Evolutionary conservation across 2,797 vertebrate genomes (phyloP).

Genomic region (Megalops cyprinoides): DNA sequence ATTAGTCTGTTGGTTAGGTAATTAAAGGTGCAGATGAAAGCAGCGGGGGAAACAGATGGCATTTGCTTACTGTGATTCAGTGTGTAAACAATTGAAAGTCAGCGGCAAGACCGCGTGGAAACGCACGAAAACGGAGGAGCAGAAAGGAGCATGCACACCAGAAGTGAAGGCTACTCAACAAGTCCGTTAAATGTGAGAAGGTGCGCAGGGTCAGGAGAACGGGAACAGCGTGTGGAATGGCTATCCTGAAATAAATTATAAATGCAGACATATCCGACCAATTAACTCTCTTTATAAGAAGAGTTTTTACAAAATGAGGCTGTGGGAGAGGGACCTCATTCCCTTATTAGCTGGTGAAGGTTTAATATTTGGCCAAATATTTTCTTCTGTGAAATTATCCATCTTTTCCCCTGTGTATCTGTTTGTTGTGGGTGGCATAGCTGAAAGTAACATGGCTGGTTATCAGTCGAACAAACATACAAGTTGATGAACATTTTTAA

Average conservation of each 20-base stretch:
- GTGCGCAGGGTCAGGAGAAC: constrained; percentile 29
- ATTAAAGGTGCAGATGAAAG: constrained; percentile 96
- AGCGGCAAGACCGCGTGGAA: constrained; percentile 71
- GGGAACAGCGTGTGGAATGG: constrained; percentile 16
- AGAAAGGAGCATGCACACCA: constrained; percentile 65
- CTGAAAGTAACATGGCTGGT: constrained; percentile 26
- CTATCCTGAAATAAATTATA: constrained; percentile 22
- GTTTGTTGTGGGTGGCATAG: constrained; percentile 20
- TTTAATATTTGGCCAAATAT: constrained; percentile 5
- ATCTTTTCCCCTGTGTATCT: constrained; percentile 12
- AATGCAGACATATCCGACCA: background rate
- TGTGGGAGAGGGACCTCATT: background rate
- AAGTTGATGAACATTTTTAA: background rate
- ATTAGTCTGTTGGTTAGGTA: constrained; percentile 97
- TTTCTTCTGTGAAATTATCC: background rate
- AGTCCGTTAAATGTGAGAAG: constrained; percentile 28
- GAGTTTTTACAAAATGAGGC: background rate
- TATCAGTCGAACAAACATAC: constrained; percentile 34
- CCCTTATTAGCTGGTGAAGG: background rate
- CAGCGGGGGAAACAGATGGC: constrained; percentile 98
- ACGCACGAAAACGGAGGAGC: constrained; percentile 45
- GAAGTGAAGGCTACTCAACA: constrained; percentile 44
- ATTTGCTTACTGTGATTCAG: constrained; percentile 96
- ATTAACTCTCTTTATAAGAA: background rate
- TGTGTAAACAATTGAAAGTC: constrained; percentile 93